A percentile compares a stretch with the other conserved stretches of the same genome.
Evolutionary conservation across 2,888 invertebrate genomes (phyloP).

Genomic region (Cryptocephalus moraei): DNA sequence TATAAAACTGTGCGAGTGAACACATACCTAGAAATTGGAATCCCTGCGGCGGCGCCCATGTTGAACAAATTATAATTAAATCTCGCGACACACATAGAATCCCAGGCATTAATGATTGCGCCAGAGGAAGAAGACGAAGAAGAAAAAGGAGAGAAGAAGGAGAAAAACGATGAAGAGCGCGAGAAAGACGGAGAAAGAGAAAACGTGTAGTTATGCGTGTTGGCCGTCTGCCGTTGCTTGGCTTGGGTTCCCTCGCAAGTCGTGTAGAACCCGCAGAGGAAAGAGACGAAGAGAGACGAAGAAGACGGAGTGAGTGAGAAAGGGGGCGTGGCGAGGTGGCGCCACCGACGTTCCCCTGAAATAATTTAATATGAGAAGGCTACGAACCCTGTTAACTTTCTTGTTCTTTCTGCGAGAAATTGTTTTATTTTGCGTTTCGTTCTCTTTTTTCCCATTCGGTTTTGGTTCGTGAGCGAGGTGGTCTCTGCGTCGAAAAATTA

Average conservation of each 20-base stretch:
- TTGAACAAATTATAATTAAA: conserved; percentile 28
- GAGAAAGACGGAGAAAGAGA: background rate
- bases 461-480: too few relatives aligned
- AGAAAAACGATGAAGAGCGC: background rate
- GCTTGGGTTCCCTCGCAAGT: too few relatives aligned
- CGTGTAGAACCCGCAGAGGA: too few relatives aligned
- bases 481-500: too few relatives aligned
- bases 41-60: too few relatives aligned
- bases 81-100: conserved; percentile 9
- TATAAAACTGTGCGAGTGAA: too few relatives aligned
- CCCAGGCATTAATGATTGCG: background rate
- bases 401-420: background rate
- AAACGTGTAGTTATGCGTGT: too few relatives aligned
- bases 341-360: conserved; percentile 20
- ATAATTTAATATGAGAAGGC: conserved; percentile 15
- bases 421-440: too few relatives aligned
- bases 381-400: conserved; percentile 11
- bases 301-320: conserved; percentile 9
- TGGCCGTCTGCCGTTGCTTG: too few relatives aligned
- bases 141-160: background rate
- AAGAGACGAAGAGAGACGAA: too few relatives aligned
- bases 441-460: too few relatives aligned
- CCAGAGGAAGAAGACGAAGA: background rate
- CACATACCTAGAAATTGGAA: too few relatives aligned
- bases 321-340: conserved; percentile 31